Evolutionary conservation across 2,113 vertebrate species (phyloP).

Genomic region (Rhea pennata): DNA sequence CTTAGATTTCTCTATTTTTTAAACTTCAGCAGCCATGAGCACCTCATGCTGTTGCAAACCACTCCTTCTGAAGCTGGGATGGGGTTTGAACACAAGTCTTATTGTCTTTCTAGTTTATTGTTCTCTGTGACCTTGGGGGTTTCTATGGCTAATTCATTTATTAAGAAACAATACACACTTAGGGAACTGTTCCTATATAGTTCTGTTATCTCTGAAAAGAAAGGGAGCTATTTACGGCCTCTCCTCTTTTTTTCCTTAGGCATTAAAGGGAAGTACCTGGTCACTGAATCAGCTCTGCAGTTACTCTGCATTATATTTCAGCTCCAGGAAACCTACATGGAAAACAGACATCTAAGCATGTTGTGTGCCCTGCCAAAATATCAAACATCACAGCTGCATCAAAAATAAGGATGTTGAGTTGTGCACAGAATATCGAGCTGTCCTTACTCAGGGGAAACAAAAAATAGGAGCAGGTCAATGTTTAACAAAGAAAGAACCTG

Average conservation of each 20-base stretch:
- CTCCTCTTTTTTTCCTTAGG: background rate
- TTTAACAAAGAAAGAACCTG: background rate
- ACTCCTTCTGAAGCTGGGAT: background rate
- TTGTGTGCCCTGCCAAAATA: background rate
- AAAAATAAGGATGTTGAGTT: background rate
- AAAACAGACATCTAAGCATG: background rate
- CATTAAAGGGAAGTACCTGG: background rate
- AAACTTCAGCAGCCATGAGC: background rate
- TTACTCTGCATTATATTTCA: background rate
- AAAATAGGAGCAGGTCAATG: background rate
- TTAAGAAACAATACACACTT: background rate
- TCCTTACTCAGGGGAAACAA: background rate
- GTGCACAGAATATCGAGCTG: background rate
- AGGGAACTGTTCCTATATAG: background rate
- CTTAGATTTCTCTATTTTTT: background rate
- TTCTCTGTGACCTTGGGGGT: background rate
- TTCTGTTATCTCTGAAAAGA: background rate
- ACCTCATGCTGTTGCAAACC: accelerated
- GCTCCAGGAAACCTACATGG: background rate
- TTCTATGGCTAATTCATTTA: background rate
- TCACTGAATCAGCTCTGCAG: background rate
- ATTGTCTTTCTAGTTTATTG: background rate
- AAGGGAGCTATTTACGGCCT: background rate
- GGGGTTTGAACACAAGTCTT: background rate
- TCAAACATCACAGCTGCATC: background rate